phyloP scores from a whole-genome alignment of 2,797 vertebrate species.

The Alectoris magna region DNA sequence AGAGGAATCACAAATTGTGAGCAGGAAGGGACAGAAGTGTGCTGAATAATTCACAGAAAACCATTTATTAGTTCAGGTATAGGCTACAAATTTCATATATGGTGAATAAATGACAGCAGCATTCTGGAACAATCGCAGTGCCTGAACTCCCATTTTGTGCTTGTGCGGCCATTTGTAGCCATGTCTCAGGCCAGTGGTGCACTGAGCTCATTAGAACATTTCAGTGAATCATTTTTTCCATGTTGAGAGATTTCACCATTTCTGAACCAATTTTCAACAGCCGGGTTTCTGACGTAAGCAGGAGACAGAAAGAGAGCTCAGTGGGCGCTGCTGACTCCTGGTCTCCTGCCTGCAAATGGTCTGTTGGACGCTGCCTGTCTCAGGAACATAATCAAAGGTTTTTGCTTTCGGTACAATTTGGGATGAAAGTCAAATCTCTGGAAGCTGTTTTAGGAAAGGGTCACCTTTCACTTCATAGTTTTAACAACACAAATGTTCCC shows the following conservation, averaged over 20 bases:
- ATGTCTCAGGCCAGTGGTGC: background rate
- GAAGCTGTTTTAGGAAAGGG: background rate
- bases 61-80: background rate
- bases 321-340: background rate
- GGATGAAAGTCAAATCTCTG: background rate
- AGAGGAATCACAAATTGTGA: background rate
- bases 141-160: background rate
- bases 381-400: background rate
- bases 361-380: background rate
- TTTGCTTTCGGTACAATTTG: background rate
- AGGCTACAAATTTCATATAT: background rate
- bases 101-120: background rate
- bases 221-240: conserved; percentile 36
- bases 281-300: background rate
- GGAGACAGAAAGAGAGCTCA: background rate
- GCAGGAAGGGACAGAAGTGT: background rate
- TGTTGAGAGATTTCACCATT: background rate
- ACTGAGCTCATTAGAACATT: conserved; percentile 21
- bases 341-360: background rate
- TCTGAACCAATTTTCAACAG: background rate
- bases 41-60: background rate
- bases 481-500: background rate
- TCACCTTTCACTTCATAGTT: background rate
- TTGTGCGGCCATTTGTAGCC: background rate
- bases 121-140: background rate